Evolutionary conservation across 2,797 vertebrate species (phyloP).

Genomic region (Anguilla obscura): DNA sequence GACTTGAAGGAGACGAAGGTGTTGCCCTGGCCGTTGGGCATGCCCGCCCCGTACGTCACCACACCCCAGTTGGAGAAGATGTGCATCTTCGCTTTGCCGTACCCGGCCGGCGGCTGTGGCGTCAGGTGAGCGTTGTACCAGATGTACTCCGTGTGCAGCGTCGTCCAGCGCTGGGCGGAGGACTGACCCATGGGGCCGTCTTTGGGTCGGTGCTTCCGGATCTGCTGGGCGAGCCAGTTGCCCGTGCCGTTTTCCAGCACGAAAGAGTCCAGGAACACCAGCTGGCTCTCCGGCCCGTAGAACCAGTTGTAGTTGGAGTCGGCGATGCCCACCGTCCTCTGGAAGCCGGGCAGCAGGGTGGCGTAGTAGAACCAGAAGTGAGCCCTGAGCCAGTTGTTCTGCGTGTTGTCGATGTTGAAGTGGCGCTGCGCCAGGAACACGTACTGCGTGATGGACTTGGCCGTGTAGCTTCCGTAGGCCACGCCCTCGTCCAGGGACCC

Average conservation of each 20-base stretch:
- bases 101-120: constrained; percentile 69
- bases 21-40: constrained; percentile 73
- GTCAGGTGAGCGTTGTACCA: constrained; percentile 77
- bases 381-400: constrained; percentile 81
- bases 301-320: constrained; percentile 92
- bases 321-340: constrained; percentile 82
- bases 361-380: constrained; percentile 88
- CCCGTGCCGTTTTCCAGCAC: constrained; percentile 79
- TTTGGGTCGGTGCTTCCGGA: constrained; percentile 81
- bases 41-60: constrained; percentile 79
- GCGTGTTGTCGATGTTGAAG: constrained; percentile 81
- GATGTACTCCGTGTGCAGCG: constrained; percentile 84
- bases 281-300: constrained; percentile 85
- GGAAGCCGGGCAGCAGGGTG: constrained; percentile 82
- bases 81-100: constrained; percentile 73
- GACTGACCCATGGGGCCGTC: constrained; percentile 86
- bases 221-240: constrained; percentile 85
- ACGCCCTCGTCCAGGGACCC: constrained; percentile 86
- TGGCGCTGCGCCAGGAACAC: constrained; percentile 81
- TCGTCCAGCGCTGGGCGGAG: constrained; percentile 82
- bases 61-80: constrained; percentile 86
- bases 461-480: constrained; percentile 84
- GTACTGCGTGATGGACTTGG: constrained; percentile 83
- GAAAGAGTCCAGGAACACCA: constrained; percentile 82
- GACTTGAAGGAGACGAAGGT: constrained; percentile 88